phyloP scores from a whole-genome alignment of 2,113 vertebrate species.

The Coturnix japonica region DNA sequence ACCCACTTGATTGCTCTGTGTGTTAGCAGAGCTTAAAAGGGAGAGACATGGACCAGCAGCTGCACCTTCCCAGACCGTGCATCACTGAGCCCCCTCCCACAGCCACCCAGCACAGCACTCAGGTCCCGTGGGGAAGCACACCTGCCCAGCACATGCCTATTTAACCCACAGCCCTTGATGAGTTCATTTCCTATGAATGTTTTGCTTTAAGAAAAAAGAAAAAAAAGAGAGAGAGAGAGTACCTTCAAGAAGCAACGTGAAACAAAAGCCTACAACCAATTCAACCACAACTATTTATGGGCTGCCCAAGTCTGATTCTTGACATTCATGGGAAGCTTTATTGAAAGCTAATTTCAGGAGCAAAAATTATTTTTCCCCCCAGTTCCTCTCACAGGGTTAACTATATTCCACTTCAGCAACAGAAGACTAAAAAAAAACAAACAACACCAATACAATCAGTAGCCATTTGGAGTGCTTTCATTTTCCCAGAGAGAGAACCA shows the following conservation, averaged over 20 bases:
- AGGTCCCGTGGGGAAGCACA: rapidly evolving
- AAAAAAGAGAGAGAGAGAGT: not conserved
- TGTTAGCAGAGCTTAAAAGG: not conserved
- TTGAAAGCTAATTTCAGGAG: not conserved
- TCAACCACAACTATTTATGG: not conserved
- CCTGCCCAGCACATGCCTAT: not conserved
- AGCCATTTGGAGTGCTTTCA: not conserved
- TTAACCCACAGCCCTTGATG: not conserved
- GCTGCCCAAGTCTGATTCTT: not conserved
- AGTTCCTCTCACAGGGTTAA: not conserved
- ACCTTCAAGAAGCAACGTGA: not conserved
- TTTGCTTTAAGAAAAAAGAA: not conserved
- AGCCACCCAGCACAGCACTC: not conserved
- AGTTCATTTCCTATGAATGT: not conserved
- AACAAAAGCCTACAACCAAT: not conserved
- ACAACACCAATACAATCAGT: not conserved
- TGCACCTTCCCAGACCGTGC: not conserved
- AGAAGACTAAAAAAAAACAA: not conserved
- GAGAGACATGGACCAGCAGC: not conserved
- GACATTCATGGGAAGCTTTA: not conserved
- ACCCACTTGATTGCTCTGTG: not conserved
- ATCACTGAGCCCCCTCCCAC: not conserved
- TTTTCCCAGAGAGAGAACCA: not conserved
- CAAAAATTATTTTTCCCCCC: not conserved
- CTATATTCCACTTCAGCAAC: not conserved